These are phyloP conservation scores for Ceriagrion tenellum DNA, from an alignment of 2,888 invertebrate species.

Conservation along the genomic window DNA sequence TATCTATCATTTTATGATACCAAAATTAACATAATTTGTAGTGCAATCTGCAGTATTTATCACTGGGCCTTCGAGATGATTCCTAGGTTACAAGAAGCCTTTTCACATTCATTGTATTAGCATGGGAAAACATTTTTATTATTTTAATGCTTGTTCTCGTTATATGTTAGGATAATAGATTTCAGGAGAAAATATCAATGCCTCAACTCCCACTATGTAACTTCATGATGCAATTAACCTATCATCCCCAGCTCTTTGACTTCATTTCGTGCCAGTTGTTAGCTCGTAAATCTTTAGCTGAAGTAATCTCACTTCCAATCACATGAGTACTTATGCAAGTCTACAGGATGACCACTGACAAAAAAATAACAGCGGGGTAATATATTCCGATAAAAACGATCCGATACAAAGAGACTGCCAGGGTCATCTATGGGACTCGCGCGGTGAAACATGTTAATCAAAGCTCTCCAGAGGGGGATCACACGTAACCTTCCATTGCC, in stretches of 20 bases:
- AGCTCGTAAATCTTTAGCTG: neutral
- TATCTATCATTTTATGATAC: too few relatives aligned
- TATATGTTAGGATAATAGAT: too few relatives aligned
- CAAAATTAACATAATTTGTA: too few relatives aligned
- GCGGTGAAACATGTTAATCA: constrained; percentile 2
- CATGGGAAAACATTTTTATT: too few relatives aligned
- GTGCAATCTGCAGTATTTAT: too few relatives aligned
- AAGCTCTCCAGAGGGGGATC: neutral
- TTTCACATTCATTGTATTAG: too few relatives aligned
- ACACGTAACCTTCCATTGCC: neutral
- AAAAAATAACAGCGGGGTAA: neutral
- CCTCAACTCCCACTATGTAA: too few relatives aligned
- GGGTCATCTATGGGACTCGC: neutral
- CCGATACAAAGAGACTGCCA: neutral
- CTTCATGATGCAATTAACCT: too few relatives aligned
- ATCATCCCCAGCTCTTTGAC: neutral
- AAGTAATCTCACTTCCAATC: neutral
- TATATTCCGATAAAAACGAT: neutral
- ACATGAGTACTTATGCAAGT: neutral
- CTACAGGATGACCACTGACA: neutral
- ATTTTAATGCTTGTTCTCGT: too few relatives aligned
- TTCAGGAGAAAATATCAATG: too few relatives aligned
- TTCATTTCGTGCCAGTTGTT: neutral
- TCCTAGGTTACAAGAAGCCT: too few relatives aligned
- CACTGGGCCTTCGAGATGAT: too few relatives aligned